phyloP scores from a whole-genome alignment of 2,113 vertebrate species.

The Neogale vison region DNA sequence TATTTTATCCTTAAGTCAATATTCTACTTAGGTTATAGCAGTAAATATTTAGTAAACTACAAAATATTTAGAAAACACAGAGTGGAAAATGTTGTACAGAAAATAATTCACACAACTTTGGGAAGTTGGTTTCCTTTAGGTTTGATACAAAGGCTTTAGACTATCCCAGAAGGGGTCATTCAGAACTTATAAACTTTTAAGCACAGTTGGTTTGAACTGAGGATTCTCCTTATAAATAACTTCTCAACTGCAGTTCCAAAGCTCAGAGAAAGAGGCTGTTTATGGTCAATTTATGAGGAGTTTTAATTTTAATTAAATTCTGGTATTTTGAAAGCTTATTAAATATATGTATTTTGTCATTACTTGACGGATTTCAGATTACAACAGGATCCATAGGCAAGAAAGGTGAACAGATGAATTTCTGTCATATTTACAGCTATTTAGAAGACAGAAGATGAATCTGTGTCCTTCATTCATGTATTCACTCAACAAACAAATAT shows the following conservation, averaged over 20 bases:
- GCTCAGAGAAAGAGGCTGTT: background rate
- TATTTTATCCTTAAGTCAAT: background rate
- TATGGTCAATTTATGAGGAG: background rate
- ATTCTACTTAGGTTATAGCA: background rate
- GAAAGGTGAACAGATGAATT: slow-evolving; percentile 6
- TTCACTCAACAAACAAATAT: slow-evolving; percentile 6
- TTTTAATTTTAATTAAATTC: background rate
- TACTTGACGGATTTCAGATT: background rate
- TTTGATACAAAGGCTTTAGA: background rate
- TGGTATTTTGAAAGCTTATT: background rate
- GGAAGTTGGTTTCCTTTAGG: background rate
- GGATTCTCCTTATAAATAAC: background rate
- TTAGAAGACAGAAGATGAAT: slow-evolving; percentile 23
- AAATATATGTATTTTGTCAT: background rate
- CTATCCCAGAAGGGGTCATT: background rate
- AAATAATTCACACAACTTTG: background rate
- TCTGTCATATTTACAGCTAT: slow-evolving; percentile 5
- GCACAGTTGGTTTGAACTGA: background rate
- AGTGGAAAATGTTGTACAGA: background rate
- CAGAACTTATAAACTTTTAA: background rate
- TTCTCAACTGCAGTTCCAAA: background rate
- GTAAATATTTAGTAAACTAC: background rate
- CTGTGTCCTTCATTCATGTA: background rate
- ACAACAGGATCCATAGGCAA: background rate
- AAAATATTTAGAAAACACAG: background rate